Evolutionary conservation across 92 coral and sea anemone genomes (phyloP), one percentile per base, ranked within the genome.

Genomic region (Micromussa lordhowensis): DNA sequence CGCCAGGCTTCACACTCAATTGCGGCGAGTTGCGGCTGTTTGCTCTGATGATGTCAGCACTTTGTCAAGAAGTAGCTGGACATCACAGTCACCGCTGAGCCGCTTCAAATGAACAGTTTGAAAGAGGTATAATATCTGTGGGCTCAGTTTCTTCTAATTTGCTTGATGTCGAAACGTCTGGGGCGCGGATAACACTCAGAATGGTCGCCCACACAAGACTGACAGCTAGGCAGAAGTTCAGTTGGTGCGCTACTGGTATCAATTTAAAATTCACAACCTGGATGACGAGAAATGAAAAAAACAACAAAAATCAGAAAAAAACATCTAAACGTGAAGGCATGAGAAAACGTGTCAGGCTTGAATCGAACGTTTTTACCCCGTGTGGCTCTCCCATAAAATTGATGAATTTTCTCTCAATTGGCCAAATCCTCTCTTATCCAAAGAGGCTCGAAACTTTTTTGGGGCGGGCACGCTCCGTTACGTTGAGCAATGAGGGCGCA

Each of bases 241-340:
- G 80, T 70, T 93, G 96, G 53, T 93, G 94, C 31, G 96, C 82
- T 49, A 93, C 91, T 29, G 96, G 96, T 59, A 93, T 82, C n/a
- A 93, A 82, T 75, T 82, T 91, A 75, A 88, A 93, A 78, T 93
- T 93, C 29, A 93, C 69, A 44, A 93, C 40, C 96, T 93, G 96
- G 3, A 31, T 83, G 24, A 34, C 17, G 26, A 80, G 55, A 51
- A 78, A 84, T 7, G 51, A 8, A 30, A 58, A 31, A 66, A 0
- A 32, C 13, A 64, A 38, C n/a, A 26, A 40, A n/a, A 38, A 7
- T 31, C 38, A 69, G 10, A 82, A 68, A 19, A 29, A 35, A 57
- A 3, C 1, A 9, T 18, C 29, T 17, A 49, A 35, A 61, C 30
- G 14, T 11, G 68, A 26, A 61, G 13, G 10, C 11, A 24, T 24